These are phyloP conservation scores for Agrotis clavis DNA, from an alignment of 2,888 invertebrate species.

Conservation along the genomic window DNA sequence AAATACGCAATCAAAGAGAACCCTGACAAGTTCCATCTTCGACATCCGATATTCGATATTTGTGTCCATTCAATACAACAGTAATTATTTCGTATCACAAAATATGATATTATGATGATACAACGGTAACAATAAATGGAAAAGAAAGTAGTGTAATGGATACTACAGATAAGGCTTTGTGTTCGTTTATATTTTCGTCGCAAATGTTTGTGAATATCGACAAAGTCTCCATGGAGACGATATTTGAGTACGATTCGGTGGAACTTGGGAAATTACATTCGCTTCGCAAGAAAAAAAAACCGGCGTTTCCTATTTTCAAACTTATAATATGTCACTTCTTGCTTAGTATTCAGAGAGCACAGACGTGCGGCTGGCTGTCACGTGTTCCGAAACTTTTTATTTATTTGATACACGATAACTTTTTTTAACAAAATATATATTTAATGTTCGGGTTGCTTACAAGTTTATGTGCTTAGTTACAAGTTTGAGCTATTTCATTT, in stretches of 20 bases:
- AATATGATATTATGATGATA: constrained; percentile 29
- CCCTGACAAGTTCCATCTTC: constrained; percentile 39
- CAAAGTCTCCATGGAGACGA: background rate
- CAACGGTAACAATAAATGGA: constrained; percentile 36
- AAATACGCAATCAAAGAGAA: constrained; percentile 40
- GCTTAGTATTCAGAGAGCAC: constrained; percentile 68
- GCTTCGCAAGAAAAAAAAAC: constrained; percentile 33
- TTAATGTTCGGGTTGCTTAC: constrained; percentile 19
- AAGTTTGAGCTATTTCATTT: constrained; percentile 28
- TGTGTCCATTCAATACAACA: constrained; percentile 32
- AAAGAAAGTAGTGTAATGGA: constrained; percentile 45
- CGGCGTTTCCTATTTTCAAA: constrained; percentile 51
- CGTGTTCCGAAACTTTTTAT: constrained; percentile 68
- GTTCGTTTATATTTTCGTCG: constrained; percentile 9
- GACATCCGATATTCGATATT: constrained; percentile 56
- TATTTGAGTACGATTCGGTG: background rate
- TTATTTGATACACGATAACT: constrained; percentile 64
- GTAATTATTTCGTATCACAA: constrained; percentile 53
- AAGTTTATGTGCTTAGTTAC: constrained; percentile 19
- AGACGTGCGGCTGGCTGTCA: constrained; percentile 62
- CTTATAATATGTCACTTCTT: constrained; percentile 53
- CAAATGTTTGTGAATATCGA: background rate
- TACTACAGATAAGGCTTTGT: constrained; percentile 19
- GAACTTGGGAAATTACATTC: constrained; percentile 33
- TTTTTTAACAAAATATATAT: constrained; percentile 36